Base-by-base conservation (phyloP, 1,140 invertebrate species). In the Calephelis nemesis region DNA sequence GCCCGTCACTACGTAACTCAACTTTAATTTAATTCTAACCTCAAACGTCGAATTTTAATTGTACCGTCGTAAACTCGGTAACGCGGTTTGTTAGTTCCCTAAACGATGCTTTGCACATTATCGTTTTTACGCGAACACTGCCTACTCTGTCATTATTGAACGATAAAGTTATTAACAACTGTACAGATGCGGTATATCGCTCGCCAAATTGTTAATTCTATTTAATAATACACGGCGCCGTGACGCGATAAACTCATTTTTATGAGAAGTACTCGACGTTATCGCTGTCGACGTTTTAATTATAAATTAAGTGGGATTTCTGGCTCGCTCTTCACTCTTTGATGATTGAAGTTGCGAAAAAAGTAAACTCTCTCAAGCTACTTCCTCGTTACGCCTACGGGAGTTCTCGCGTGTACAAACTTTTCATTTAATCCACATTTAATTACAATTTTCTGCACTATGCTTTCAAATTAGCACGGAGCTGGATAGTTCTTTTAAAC, bases 151-250 rank as follows among this genome's bases (percentile, higher is more conserved):
- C 80, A 79, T 84, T 87, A 83, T 85, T 77, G 78, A 73, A 79
- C 80, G 68, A 78, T 89, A 85, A 87, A 87, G 76, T 83, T 87
- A 87, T 88, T 87, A 87, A 84, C 72, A 71, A 65, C 67, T 82
- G 79, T 83, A 85, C 79, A 84, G 85, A 85, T 84, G 83, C 70
- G 70, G 75, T 39, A 39, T 60, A 60, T 60, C n/a, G 58, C 58
- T 60, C 45, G 50, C 72, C 76, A 82, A 85, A 88, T 85, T 87
- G 82, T 87, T 89, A 83, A 87, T 83, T 85, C 78, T 63, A 73
- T 76, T 86, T 87, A 87, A 86, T 84, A 81, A 76, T 75, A 69
- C 72, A 70, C 81, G 78, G 67, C 77, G 76, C 76, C 73, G 74
- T 73, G 76, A 75, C 71, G 66, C 75, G 77, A 81, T 87, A 85